phyloP scores from a whole-genome alignment of 2,113 vertebrate species.

The Cololabis saira region DNA sequence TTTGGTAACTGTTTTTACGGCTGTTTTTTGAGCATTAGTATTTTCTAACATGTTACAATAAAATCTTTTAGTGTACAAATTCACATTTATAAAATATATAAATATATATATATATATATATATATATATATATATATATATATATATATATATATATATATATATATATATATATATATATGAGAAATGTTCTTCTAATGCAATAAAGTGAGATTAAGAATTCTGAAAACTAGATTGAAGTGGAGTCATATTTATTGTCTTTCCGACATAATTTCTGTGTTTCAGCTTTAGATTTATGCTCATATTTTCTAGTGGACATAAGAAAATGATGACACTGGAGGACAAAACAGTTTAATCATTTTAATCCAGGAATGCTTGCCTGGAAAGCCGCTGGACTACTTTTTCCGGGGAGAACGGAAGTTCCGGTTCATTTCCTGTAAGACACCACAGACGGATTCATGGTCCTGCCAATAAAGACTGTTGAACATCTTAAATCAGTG shows the following conservation, averaged over 20 bases:
- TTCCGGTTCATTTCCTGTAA: too few relatives aligned
- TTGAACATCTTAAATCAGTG: too few relatives aligned
- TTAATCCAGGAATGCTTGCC: too few relatives aligned
- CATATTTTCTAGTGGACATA: not conserved
- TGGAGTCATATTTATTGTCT: not conserved
- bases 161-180: constrained; percentile 77
- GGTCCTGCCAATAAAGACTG: too few relatives aligned
- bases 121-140: too few relatives aligned
- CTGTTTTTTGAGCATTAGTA: constrained; percentile 83
- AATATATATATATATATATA: constrained; percentile 49
- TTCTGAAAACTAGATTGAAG: constrained; percentile 32
- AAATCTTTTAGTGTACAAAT: constrained; percentile 89
- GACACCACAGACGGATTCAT: too few relatives aligned
- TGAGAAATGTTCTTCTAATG: constrained; percentile 86
- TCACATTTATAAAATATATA: constrained; percentile 83
- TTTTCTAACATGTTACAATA: constrained; percentile 88
- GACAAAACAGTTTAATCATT: too few relatives aligned
- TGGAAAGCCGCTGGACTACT: too few relatives aligned
- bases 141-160: too few relatives aligned
- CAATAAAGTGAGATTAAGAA: constrained; percentile 84
- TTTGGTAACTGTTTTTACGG: constrained; percentile 87
- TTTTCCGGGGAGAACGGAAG: too few relatives aligned
- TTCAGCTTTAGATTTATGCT: too few relatives aligned
- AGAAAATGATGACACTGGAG: not conserved
- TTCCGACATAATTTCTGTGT: not conserved